Evolutionary conservation across 2,113 vertebrate species (phyloP).

Genomic region (Pelvicachromis taeniatus): DNA sequence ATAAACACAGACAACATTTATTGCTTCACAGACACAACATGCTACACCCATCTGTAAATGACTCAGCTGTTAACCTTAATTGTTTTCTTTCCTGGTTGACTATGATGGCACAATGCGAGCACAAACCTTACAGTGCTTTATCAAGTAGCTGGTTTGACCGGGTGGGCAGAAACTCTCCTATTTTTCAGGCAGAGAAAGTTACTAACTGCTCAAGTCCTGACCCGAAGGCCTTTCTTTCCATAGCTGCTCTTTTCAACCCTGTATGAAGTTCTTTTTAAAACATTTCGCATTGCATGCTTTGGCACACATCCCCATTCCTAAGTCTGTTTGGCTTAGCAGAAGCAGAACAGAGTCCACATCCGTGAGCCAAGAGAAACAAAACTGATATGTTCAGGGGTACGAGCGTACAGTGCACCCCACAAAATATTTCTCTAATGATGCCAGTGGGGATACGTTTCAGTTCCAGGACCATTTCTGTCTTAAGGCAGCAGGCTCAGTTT

Average conservation of each 20-base stretch:
- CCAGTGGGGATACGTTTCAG: constrained; percentile 63
- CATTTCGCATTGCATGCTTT: constrained; percentile 66
- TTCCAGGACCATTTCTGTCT: constrained; percentile 51
- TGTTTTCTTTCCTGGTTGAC: neutral
- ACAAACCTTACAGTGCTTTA: neutral
- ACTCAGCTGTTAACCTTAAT: neutral
- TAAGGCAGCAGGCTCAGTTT: neutral
- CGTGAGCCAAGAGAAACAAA: constrained; percentile 73
- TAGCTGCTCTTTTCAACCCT: constrained; percentile 35
- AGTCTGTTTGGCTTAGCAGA: constrained; percentile 74
- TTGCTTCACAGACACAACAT: neutral
- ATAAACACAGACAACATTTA: neutral
- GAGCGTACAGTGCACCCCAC: constrained; percentile 49
- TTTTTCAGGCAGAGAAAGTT: neutral
- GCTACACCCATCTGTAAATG: neutral
- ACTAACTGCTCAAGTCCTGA: neutral
- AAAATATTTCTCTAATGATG: constrained; percentile 74
- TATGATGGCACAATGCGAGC: neutral
- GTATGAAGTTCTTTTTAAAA: constrained; percentile 54
- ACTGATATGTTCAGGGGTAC: constrained; percentile 65
- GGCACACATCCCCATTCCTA: constrained; percentile 62
- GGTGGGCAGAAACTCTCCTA: neutral
- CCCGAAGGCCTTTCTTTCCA: constrained; percentile 27
- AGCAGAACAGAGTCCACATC: constrained; percentile 59
- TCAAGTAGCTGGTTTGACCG: neutral